phyloP scores from a whole-genome alignment of 2,113 vertebrate genomes.

The Podarcis raffonei region DNA sequence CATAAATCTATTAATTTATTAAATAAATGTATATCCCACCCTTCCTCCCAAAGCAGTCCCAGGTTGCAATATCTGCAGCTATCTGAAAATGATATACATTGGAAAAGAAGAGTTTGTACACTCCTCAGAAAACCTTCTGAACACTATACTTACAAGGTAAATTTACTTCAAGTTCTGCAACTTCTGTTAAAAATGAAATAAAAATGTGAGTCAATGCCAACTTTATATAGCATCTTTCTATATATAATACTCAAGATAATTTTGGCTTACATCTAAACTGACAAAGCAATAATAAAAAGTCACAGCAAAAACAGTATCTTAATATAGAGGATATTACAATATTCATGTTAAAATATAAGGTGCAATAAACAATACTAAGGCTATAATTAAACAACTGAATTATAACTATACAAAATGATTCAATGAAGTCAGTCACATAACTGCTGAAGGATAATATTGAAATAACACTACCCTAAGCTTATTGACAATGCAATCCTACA shows the following conservation, averaged over 20 bases:
- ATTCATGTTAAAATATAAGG: not conserved
- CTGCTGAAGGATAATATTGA: not conserved
- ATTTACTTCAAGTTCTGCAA: conserved; percentile 96
- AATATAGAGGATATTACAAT: not conserved
- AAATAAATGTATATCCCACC: too few relatives aligned
- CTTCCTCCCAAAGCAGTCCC: too few relatives aligned
- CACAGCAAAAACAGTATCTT: not conserved
- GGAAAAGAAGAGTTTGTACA: not conserved
- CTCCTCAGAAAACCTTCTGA: not conserved
- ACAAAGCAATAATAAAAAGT: not conserved
- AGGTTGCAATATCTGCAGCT: not conserved
- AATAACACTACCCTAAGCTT: not conserved
- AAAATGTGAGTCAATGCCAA: conserved; percentile 53
- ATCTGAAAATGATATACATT: not conserved
- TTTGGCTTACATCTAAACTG: not conserved
- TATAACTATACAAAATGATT: not conserved
- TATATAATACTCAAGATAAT: not conserved
- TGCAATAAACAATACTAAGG: not conserved
- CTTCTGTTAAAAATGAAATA: conserved; percentile 84
- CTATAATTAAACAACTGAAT: not conserved
- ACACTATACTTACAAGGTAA: conserved; percentile 92
- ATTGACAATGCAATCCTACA: not conserved
- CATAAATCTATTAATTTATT: not conserved
- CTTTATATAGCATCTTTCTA: not conserved
- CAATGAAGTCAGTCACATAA: too few relatives aligned